Conservation (phyloP, 2,113 vertebrate genomes). For the Forbesichthys papilliferus region DNA sequence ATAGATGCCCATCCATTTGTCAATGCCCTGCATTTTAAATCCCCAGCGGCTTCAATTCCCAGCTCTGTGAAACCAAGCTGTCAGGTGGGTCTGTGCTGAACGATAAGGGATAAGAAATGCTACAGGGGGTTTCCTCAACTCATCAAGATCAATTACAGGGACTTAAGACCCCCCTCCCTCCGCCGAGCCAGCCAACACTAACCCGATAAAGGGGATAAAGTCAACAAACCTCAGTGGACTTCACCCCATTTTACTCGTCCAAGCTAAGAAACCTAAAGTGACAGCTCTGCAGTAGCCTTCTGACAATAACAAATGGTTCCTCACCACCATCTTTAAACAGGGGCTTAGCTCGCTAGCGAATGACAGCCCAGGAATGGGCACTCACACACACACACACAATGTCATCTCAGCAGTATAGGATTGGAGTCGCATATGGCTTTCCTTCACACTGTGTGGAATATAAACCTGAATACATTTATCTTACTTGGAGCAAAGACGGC, state of each 20-base stretch:
- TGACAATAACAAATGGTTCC: conserved; percentile 59
- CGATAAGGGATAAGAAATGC: conserved; percentile 53
- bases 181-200: conserved; percentile 28
- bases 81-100: conserved; percentile 51
- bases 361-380: conserved; percentile 26
- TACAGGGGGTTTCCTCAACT: conserved; percentile 47
- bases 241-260: conserved; percentile 33
- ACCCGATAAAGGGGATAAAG: conserved; percentile 32
- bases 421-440: conserved; percentile 22
- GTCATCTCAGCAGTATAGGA: conserved; percentile 27
- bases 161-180: conserved; percentile 38
- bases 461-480: conserved; percentile 7
- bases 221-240: conserved; percentile 52
- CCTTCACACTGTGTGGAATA: conserved; percentile 17
- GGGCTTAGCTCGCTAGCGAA: conserved; percentile 34
- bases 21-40: conserved; percentile 54
- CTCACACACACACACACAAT: conserved; percentile 14
- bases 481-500: neutral
- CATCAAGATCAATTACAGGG: conserved; percentile 67
- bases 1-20: conserved; percentile 51
- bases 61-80: conserved; percentile 62
- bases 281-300: conserved; percentile 37
- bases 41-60: conserved; percentile 53
- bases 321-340: conserved; percentile 42
- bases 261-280: conserved; percentile 55